Evolutionary conservation across 2,113 vertebrate species (phyloP).

Genomic region (Ceuthmochares aereus): DNA sequence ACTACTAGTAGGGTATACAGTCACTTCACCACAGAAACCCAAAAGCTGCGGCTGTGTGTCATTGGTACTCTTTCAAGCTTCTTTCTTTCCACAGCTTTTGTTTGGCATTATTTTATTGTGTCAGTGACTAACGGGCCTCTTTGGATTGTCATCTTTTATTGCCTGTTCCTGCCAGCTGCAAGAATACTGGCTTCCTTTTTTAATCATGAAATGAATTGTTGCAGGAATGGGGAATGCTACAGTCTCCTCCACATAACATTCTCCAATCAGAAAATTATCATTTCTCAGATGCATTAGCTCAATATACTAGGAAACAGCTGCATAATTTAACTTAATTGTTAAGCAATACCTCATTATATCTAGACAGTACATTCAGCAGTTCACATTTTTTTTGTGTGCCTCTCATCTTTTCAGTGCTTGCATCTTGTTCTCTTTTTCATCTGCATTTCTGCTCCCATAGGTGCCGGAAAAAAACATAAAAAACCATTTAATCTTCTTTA

Average conservation of each 20-base stretch:
- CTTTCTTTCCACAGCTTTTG: constrained; percentile 22
- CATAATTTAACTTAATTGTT: constrained; percentile 80
- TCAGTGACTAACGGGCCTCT: constrained; percentile 49
- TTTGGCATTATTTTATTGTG: constrained; percentile 36
- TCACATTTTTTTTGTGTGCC: constrained; percentile 39
- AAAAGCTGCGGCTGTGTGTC: background rate
- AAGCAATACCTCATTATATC: constrained; percentile 70
- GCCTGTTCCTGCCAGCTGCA: constrained; percentile 60
- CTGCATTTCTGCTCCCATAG: constrained; percentile 6
- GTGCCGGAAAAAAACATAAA: constrained; percentile 10
- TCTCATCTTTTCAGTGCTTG: constrained; percentile 16
- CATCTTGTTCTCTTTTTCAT: constrained; percentile 1
- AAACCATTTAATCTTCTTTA: background rate
- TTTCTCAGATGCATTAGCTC: constrained; percentile 66
- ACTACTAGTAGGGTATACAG: background rate
- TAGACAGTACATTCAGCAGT: constrained; percentile 66
- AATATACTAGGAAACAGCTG: constrained; percentile 74
- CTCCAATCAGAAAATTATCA: constrained; percentile 58
- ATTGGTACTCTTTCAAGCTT: background rate
- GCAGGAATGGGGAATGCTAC: constrained; percentile 37
- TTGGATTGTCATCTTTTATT: constrained; percentile 61
- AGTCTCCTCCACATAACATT: constrained; percentile 62
- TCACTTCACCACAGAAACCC: background rate
- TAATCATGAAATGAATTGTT: constrained; percentile 69
- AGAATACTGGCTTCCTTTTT: constrained; percentile 60